Evolutionary conservation across 2,888 invertebrate species (phyloP).

Genomic region (Platycheirus albimanus): DNA sequence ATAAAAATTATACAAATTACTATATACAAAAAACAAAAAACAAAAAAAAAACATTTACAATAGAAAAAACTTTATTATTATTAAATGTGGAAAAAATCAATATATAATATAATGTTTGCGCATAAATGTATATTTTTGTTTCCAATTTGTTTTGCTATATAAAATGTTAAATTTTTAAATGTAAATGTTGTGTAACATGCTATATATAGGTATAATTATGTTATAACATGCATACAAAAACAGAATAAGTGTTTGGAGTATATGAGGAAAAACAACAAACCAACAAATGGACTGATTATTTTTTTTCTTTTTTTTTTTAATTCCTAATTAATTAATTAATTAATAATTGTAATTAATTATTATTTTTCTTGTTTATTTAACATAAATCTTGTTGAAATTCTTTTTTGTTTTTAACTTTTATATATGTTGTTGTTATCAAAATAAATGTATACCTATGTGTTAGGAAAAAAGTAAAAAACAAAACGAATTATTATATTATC

Average conservation of each 20-base stretch:
- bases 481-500: conserved; percentile 31
- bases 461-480: conserved; percentile 9
- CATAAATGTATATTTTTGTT: conserved; percentile 54
- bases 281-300: conserved; percentile 72
- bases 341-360: conserved; percentile 24
- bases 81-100: conserved; percentile 52
- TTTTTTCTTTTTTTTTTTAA: conserved; percentile 58
- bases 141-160: conserved; percentile 42
- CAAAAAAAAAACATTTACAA: conserved; percentile 21
- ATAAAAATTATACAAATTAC: conserved; percentile 32
- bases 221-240: conserved; percentile 26
- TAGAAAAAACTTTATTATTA: conserved; percentile 53
- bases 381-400: conserved; percentile 56
- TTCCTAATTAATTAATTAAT: conserved; percentile 58
- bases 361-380: conserved; percentile 68
- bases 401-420: conserved; percentile 44
- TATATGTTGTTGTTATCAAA: conserved; percentile 61
- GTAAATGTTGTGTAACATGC: conserved; percentile 48
- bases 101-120: conserved; percentile 38
- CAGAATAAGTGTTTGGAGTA: conserved; percentile 39
- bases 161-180: conserved; percentile 54
- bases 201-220: too few species aligned
- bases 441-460: conserved; percentile 18
- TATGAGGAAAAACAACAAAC: conserved; percentile 52
- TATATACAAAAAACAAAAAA: conserved; percentile 28